Evolutionary conservation across 2,113 vertebrate species (phyloP), one percentile per base, ranked within the genome.

Genomic region (Apteryx mantelli): DNA sequence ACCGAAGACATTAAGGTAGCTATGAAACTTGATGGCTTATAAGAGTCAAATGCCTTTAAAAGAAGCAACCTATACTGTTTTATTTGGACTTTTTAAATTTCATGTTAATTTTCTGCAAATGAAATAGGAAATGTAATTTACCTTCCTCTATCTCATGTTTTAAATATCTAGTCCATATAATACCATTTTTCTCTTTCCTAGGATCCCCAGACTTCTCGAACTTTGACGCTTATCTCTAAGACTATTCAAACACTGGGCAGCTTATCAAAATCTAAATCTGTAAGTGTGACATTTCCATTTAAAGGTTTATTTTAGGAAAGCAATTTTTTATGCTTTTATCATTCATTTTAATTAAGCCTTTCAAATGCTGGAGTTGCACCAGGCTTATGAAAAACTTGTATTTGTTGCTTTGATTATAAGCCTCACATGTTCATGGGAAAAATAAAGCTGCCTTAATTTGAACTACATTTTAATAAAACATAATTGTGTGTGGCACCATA

Each of bases 241-340:
- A 99, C 99, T 5, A 99, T 99, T 97, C 99, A 99, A 97, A 99
- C 99, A 2, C 97, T 99, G 42, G 99, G 99, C 91, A 99, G 99
- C 93, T 98, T 99, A 46, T 99, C 99, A 88, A 99, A 99, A 94
- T 99, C 99, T n/a, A 99, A 99, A 98, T 99, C 99, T 92, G 99
- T 99, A 97, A 98, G 99, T 98, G 92, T 91, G 63, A 63, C 32
- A 3, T n/a, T 82, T 90, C 52, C 13, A 66, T 71, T 66, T 87
- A 75, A 53, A 71, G 60, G 48, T 63, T 96, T 78, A 78, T 91
- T 94, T 96, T 77, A 36, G 30, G 87, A 91, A 85, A 87, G 75
- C 81, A 28, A 28, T 55, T 50, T 14, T 15, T 83, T 2, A 81
- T 74, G 86, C 84, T 92, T 92, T 50, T 91, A 55, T 89, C 75